Percentiles rank a stretch among this genome's conserved stretches.
phyloP scores from a whole-genome alignment of 2,888 invertebrate species.

The Esperia sulphurella region DNA sequence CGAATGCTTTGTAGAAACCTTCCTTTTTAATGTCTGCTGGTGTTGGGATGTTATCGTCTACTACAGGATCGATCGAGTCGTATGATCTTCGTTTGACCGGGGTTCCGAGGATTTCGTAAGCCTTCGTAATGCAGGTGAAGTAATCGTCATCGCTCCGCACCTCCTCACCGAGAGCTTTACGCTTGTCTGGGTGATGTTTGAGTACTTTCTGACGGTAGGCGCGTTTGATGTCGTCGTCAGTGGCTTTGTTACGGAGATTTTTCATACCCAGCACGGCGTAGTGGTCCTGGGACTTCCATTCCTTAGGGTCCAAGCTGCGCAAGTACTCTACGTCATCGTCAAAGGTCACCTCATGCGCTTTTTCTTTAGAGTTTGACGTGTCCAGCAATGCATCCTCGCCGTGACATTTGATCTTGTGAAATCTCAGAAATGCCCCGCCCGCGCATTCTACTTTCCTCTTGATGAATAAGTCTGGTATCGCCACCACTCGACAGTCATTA shows the following conservation, averaged over 20 bases:
- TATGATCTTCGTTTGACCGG: slow-evolving; percentile 91
- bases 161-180: slow-evolving; percentile 93
- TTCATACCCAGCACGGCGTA: slow-evolving; percentile 96
- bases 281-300: slow-evolving; percentile 99
- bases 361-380: slow-evolving; percentile 61
- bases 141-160: slow-evolving; percentile 95
- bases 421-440: slow-evolving; percentile 70
- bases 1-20: slow-evolving; percentile 84
- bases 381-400: slow-evolving; percentile 65
- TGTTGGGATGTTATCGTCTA: slow-evolving; percentile 92
- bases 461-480: slow-evolving; percentile 50
- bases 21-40: slow-evolving; percentile 87
- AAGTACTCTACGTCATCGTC: slow-evolving; percentile 90
- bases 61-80: slow-evolving; percentile 97
- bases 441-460: slow-evolving; percentile 73
- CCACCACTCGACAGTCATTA: slow-evolving; percentile 47
- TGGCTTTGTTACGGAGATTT: slow-evolving; percentile 89
- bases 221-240: slow-evolving; percentile 95
- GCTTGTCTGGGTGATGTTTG: slow-evolving; percentile 98
- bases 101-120: slow-evolving; percentile 93
- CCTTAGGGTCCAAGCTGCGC: slow-evolving; percentile 94
- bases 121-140: slow-evolving; percentile 98
- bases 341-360: slow-evolving; percentile 63
- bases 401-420: slow-evolving; percentile 71
- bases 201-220: slow-evolving; percentile 90